Evolutionary conservation across 2,113 vertebrate genomes (phyloP).

Genomic region (cat (Felis catus)): F.catus_Fca126_mat1.0 CM031415.1:6729501-6730000

Average conservation of each 20-base stretch:
- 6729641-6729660: background rate
- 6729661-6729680: background rate
- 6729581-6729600: background rate
- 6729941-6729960: background rate
- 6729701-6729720: accelerated
- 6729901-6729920: background rate
- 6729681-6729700: no score
- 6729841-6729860: accelerated
- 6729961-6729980: background rate
- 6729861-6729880: background rate
- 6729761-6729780: background rate
- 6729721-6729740: background rate
- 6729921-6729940: background rate
- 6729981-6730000: background rate
- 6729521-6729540: no score
- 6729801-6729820: background rate
- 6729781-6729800: background rate
- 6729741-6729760: background rate
- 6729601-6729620: background rate
- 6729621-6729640: background rate
- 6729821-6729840: background rate
- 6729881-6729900: background rate
- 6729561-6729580: background rate
- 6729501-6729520: accelerated
- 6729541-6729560: background rate